Evolutionary conservation across 2,113 vertebrate species (phyloP).

Genomic region (Nycticorax nycticorax): DNA sequence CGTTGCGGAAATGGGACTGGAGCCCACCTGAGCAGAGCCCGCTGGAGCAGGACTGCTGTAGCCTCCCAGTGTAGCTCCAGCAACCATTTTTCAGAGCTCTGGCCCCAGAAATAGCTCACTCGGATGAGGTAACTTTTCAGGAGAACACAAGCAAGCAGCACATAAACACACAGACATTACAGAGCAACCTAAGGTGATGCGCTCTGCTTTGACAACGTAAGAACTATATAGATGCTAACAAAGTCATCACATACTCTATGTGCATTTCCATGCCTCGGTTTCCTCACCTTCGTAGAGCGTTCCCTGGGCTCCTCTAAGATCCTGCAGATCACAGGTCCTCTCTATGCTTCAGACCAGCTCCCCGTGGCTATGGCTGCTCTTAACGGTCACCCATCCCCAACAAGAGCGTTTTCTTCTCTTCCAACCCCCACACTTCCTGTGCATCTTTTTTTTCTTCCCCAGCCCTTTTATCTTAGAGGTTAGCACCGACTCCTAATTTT

Average conservation of each 20-base stretch:
- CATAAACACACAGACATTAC: background rate
- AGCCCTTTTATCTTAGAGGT: background rate
- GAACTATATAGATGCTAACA: background rate
- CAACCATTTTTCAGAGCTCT: background rate
- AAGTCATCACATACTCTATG: background rate
- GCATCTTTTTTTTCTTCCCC: conserved; percentile 17
- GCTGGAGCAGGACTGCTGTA: background rate
- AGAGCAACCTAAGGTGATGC: background rate
- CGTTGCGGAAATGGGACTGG: background rate
- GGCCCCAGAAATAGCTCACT: background rate
- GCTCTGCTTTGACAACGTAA: background rate
- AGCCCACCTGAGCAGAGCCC: background rate
- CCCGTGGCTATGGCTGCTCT: background rate
- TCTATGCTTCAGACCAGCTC: background rate
- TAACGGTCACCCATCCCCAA: background rate
- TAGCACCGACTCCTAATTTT: background rate
- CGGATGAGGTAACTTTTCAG: background rate
- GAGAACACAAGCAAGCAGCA: background rate
- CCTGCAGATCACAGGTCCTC: background rate
- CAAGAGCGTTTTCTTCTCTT: background rate
- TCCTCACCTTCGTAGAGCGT: accelerated
- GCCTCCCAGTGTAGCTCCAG: background rate
- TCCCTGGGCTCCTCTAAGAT: background rate
- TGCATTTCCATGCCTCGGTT: background rate
- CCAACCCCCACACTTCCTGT: conserved; percentile 63